Evolutionary conservation across 1,140 invertebrate species (phyloP).

Genomic region (Aphelenchoides besseyi): DNA sequence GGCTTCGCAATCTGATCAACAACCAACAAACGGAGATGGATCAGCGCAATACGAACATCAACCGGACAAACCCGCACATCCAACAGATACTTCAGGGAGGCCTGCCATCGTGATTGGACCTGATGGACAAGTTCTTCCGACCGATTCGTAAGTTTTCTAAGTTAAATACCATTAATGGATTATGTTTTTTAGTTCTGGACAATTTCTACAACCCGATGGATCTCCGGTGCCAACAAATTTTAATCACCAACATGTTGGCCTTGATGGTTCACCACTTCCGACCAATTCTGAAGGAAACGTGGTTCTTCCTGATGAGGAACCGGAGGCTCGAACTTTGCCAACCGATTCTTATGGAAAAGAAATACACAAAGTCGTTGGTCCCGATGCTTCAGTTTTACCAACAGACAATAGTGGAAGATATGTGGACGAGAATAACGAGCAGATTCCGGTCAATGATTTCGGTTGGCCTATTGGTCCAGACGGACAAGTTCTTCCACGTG

Average conservation of each 20-base stretch:
- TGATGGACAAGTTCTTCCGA: conserved; percentile 53
- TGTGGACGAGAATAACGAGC: conserved; percentile 18
- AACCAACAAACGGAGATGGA: too few relatives aligned
- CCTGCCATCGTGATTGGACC: conserved; percentile 24
- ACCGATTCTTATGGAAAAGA: conserved; percentile 50
- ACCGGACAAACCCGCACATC: not conserved
- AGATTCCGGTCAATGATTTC: conserved; percentile 20
- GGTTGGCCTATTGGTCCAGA: conserved; percentile 28
- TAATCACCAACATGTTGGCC: conserved; percentile 32
- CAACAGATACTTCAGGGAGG: conserved; percentile 15
- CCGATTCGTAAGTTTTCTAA: conserved; percentile 24
- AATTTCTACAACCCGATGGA: not conserved
- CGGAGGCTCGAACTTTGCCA: conserved; percentile 22
- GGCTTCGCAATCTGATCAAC: too few relatives aligned
- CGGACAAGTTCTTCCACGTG: conserved; percentile 20
- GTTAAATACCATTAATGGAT: too few relatives aligned
- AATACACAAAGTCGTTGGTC: conserved; percentile 39
- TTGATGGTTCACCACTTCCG: conserved; percentile 42
- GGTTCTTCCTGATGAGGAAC: conserved; percentile 7
- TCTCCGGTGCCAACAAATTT: not conserved
- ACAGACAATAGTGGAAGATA: conserved; percentile 33
- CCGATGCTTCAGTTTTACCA: conserved; percentile 37
- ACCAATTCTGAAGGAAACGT: conserved; percentile 19
- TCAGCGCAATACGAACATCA: not conserved
- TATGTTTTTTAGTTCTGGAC: too few relatives aligned